Conservation (phyloP, 2,888 invertebrate species). For the Apamea monoglypha region DNA sequence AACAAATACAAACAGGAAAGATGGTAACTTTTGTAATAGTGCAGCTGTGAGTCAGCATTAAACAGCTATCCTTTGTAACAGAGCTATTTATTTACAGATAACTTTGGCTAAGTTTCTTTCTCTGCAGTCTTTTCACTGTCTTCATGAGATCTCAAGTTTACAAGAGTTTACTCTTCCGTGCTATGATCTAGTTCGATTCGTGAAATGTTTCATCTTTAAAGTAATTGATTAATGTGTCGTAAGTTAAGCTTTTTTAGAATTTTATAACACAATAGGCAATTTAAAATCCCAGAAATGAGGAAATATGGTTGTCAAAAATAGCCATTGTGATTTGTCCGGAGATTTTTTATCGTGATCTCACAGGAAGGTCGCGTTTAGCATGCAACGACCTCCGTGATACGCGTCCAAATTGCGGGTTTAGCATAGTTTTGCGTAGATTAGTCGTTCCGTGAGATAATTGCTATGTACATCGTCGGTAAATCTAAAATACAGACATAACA, state of each 20-base stretch:
- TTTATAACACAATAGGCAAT: conserved; percentile 42
- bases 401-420: conserved; percentile 76
- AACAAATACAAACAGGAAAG: conserved; percentile 57
- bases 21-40: conserved; percentile 67
- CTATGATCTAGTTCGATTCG: conserved; percentile 34
- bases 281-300: conserved; percentile 40
- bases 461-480: conserved; percentile 56
- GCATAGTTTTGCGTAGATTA: conserved; percentile 67
- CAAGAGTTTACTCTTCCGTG: conserved; percentile 61
- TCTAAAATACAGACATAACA: conserved; percentile 49
- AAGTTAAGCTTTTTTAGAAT: neutral
- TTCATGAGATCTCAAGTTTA: conserved; percentile 67
- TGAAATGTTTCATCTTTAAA: conserved; percentile 25
- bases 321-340: conserved; percentile 68
- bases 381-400: conserved; percentile 74
- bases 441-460: conserved; percentile 72
- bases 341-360: conserved; percentile 77
- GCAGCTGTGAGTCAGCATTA: conserved; percentile 70
- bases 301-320: conserved; percentile 49
- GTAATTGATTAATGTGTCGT: neutral
- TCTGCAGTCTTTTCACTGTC: conserved; percentile 71
- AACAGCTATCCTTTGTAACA: conserved; percentile 75
- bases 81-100: conserved; percentile 75
- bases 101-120: conserved; percentile 72
- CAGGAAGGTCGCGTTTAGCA: conserved; percentile 75